These are phyloP conservation scores for Listronotus oregonensis DNA, from an alignment of 1,140 invertebrate genomes.

Conservation along the genomic window DNA sequence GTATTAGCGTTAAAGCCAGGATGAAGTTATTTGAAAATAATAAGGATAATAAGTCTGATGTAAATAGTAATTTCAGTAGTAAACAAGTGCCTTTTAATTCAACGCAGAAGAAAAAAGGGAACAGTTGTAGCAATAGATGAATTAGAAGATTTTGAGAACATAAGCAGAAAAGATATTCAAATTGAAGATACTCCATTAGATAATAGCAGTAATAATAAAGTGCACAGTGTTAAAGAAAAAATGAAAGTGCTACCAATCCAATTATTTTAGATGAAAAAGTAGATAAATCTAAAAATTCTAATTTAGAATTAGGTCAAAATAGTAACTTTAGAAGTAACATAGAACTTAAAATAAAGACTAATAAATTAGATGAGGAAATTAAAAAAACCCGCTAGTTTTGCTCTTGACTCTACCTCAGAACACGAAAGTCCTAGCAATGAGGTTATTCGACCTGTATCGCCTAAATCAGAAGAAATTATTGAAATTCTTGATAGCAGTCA, in stretches of 20 bases:
- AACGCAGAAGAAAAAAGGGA: slow-evolving; percentile 8
- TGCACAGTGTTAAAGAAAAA: slow-evolving; percentile 1
- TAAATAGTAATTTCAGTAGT: slow-evolving; percentile 39
- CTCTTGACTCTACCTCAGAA: too few relatives aligned
- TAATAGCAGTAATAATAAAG: slow-evolving; percentile 7
- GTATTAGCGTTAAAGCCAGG: slow-evolving; percentile 45
- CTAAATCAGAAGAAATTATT: background rate
- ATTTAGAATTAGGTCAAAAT: background rate
- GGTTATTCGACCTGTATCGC: too few relatives aligned
- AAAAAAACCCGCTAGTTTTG: background rate
- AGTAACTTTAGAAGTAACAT: too few relatives aligned
- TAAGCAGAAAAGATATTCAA: slow-evolving; percentile 26
- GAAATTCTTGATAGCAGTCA: background rate
- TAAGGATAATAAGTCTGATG: slow-evolving; percentile 43
- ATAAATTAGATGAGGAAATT: background rate
- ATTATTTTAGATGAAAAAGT: slow-evolving; percentile 1
- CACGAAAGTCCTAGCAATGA: too few relatives aligned
- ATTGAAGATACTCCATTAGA: slow-evolving; percentile 8
- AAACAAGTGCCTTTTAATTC: slow-evolving; percentile 37
- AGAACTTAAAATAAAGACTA: too few relatives aligned
- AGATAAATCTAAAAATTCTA: slow-evolving; percentile 5
- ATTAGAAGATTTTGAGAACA: slow-evolving; percentile 37
- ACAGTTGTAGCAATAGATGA: slow-evolving; percentile 35
- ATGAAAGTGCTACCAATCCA: background rate
- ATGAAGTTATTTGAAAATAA: slow-evolving; percentile 51